These are phyloP conservation scores for Himantopus leucocephalus DNA, from an alignment of 2,113 vertebrate species.

Conservation along the genomic window DNA sequence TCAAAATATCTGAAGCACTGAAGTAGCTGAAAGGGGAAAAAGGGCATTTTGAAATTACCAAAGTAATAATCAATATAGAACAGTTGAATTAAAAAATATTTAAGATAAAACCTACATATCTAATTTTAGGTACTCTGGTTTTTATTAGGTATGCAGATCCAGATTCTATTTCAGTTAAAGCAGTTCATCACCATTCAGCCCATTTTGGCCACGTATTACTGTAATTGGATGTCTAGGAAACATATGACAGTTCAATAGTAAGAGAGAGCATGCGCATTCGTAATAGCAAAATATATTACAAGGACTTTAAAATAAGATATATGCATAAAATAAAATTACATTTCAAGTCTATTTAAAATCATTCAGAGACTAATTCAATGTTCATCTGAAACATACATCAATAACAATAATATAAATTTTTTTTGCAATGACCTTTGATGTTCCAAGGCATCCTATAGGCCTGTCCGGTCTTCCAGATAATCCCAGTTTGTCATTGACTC, in stretches of 20 bases:
- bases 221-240: neutral
- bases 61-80: neutral
- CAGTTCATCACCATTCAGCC: neutral
- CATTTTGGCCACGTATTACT: neutral
- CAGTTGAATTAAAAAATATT: neutral
- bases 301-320: neutral
- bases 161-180: neutral
- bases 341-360: neutral
- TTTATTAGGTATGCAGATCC: neutral
- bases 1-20: neutral
- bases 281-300: neutral
- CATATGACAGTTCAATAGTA: neutral
- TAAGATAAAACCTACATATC: neutral
- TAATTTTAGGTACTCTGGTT: neutral
- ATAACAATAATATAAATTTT: neutral
- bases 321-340: neutral
- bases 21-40: neutral
- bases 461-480: conserved; percentile 92
- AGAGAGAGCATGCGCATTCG: neutral
- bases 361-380: neutral
- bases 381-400: neutral
- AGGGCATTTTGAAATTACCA: neutral
- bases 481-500: conserved; percentile 92
- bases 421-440: conserved; percentile 86
- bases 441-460: conserved; percentile 95